These are phyloP conservation scores for Paratilapia polleni DNA, from an alignment of 2,113 vertebrate species.

Conservation along the genomic window DNA sequence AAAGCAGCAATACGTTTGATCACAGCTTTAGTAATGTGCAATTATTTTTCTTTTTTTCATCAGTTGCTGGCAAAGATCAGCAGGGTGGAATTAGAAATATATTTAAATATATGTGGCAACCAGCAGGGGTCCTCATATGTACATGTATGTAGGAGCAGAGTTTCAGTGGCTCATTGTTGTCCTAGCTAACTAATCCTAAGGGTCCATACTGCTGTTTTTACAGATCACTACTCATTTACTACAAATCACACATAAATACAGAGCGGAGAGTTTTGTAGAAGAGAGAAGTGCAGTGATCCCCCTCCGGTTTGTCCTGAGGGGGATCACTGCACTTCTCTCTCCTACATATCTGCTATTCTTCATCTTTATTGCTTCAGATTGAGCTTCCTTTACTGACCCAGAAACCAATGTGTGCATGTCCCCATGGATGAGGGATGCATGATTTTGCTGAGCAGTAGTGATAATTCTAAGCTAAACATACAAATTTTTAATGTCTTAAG, in stretches of 20 bases:
- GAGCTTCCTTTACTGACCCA: not conserved
- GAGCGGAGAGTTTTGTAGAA: too few relatives aligned
- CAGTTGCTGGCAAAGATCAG: not conserved
- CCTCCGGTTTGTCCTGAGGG: not conserved
- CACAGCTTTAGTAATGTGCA: not conserved
- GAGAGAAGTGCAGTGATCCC: not conserved
- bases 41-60: not conserved
- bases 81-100: not conserved
- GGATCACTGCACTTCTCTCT: not conserved
- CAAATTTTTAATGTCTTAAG: too few relatives aligned
- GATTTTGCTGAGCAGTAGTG: not conserved
- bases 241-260: not conserved
- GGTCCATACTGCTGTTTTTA: not conserved
- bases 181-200: not conserved
- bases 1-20: not conserved
- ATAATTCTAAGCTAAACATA: not conserved
- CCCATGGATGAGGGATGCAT: not conserved
- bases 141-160: not conserved
- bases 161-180: not conserved
- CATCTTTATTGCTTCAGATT: not conserved
- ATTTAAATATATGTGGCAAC: not conserved
- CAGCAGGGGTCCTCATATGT: constrained; percentile 40
- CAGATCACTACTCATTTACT: not conserved
- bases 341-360: not conserved
- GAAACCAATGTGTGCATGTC: not conserved